Conservation (phyloP, 2,113 vertebrate species). For the Micronycteris hirsuta region DNA sequence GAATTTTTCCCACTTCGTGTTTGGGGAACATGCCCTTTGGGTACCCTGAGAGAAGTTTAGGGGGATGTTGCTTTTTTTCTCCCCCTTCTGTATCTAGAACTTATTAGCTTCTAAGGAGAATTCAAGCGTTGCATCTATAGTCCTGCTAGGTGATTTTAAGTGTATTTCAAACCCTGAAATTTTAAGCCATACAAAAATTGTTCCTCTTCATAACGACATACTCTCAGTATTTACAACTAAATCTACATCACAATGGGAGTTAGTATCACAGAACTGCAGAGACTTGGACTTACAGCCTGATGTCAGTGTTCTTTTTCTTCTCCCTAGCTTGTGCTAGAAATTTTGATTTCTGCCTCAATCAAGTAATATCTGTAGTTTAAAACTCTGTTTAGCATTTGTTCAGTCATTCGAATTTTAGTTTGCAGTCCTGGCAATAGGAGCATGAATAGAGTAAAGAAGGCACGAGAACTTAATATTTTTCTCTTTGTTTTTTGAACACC, state of each 20-base stretch:
- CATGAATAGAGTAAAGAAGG: not conserved
- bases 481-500: not conserved
- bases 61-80: not conserved
- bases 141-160: not conserved
- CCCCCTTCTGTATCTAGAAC: not conserved
- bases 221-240: not conserved
- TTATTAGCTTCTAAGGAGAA: not conserved
- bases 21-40: not conserved
- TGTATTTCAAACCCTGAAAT: not conserved
- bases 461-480: not conserved
- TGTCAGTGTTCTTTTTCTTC: not conserved
- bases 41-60: not conserved
- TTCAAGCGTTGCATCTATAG: not conserved
- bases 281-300: not conserved
- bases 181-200: not conserved
- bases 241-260: not conserved
- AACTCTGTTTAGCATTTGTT: not conserved
- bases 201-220: not conserved
- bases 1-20: not conserved
- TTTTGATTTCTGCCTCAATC: not conserved
- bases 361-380: not conserved
- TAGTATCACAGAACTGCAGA: not conserved
- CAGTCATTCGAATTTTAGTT: not conserved
- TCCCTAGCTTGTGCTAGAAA: not conserved
- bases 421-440: not conserved